Evolutionary conservation across 1,140 invertebrate species (phyloP).

Genomic region (Lutraria rhynchaena): DNA sequence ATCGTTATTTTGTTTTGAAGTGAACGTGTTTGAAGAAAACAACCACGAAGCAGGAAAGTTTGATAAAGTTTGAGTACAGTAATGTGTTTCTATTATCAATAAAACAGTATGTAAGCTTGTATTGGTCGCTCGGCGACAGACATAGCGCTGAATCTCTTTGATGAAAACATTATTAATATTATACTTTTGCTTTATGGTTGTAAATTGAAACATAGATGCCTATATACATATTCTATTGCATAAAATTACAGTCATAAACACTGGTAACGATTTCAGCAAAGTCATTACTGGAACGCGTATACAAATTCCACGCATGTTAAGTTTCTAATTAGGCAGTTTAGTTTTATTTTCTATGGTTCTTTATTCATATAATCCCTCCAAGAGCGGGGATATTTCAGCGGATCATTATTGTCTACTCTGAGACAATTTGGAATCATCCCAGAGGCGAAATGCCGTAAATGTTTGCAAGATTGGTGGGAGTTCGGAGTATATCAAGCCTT

Average conservation of each 20-base stretch:
- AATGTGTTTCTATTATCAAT: conserved; percentile 18
- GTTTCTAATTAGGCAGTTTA: conserved; percentile 59
- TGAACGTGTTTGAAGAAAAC: no score
- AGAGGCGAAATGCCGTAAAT: conserved; percentile 54
- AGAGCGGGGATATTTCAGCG: conserved; percentile 34
- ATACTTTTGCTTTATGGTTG: conserved; percentile 53
- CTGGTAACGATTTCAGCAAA: conserved; percentile 17
- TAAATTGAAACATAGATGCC: conserved; percentile 35
- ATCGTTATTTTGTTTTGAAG: no score
- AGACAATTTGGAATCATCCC: conserved; percentile 48
- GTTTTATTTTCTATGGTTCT: conserved; percentile 52
- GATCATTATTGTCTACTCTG: conserved; percentile 49
- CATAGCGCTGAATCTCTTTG: conserved; percentile 27
- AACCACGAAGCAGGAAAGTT: no score
- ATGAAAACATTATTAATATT: conserved; percentile 49
- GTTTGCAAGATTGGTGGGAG: conserved; percentile 58
- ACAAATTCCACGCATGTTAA: conserved; percentile 56
- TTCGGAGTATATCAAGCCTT: conserved; percentile 30
- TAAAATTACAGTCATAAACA: conserved; percentile 53
- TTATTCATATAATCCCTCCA: conserved; percentile 57
- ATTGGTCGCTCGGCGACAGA: conserved; percentile 32
- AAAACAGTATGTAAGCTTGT: conserved; percentile 26
- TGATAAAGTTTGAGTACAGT: no score
- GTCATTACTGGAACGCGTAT: conserved; percentile 47
- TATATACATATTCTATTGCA: conserved; percentile 51